Evolutionary conservation across 2,113 vertebrate species (phyloP).

Genomic region (Muntiacus reevesi): DNA sequence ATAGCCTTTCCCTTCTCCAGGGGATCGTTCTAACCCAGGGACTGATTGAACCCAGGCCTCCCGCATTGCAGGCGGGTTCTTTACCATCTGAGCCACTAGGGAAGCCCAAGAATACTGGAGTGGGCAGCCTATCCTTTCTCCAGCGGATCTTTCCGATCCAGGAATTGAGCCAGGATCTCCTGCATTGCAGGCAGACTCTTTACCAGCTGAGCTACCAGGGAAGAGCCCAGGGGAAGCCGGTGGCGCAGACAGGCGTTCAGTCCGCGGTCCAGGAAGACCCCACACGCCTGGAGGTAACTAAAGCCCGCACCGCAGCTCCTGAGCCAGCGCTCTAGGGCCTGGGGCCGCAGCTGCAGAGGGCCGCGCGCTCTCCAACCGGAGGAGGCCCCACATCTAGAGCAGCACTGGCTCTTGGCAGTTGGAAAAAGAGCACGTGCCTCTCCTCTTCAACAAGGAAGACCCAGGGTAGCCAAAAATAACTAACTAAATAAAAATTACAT

Average conservation of each 20-base stretch:
- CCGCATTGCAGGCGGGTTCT: background rate
- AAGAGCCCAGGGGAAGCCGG: background rate
- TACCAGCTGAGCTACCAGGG: background rate
- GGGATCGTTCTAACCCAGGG: background rate
- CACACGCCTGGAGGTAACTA: background rate
- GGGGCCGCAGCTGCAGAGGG: background rate
- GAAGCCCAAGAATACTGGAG: background rate
- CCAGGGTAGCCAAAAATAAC: background rate
- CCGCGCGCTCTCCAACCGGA: background rate
- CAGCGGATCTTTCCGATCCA: background rate
- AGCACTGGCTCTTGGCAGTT: background rate
- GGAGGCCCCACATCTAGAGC: background rate
- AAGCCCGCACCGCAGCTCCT: fast-evolving
- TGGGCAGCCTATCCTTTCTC: background rate
- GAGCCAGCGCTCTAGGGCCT: background rate
- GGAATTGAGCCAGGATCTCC: background rate
- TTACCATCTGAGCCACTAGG: background rate
- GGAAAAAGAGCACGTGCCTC: fast-evolving
- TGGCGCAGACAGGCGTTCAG: background rate
- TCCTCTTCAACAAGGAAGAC: background rate
- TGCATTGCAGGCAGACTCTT: background rate
- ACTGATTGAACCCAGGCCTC: background rate
- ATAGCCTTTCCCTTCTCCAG: background rate
- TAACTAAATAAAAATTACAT: background rate
- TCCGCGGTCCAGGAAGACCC: background rate